Evolutionary conservation across 2,797 vertebrate species (phyloP).

Genomic region (Epinephelus coioides): DNA sequence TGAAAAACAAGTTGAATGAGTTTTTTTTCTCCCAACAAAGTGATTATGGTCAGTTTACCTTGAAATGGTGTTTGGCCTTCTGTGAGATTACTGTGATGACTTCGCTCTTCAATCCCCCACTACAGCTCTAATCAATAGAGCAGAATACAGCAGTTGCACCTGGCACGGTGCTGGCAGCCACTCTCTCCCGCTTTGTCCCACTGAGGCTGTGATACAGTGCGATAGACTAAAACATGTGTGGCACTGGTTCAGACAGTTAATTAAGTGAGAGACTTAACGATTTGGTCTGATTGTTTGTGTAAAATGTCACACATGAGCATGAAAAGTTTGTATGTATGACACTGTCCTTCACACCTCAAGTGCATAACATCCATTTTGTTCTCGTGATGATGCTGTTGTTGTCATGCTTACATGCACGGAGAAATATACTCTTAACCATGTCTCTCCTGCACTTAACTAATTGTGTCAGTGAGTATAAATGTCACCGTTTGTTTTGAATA

Average conservation of each 20-base stretch:
- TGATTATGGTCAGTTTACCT: constrained; percentile 68
- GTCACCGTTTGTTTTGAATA: background rate
- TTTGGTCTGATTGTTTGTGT: constrained; percentile 5
- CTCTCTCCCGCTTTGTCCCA: constrained; percentile 18
- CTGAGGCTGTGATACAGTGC: background rate
- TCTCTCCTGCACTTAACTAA: background rate
- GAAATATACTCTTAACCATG: background rate
- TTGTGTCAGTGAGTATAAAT: background rate
- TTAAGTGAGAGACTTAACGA: background rate
- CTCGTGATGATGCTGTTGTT: background rate
- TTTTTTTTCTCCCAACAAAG: constrained; percentile 4
- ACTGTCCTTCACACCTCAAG: constrained; percentile 8
- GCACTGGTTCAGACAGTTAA: background rate
- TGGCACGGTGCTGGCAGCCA: constrained; percentile 40
- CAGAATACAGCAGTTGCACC: constrained; percentile 64
- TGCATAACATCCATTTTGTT: background rate
- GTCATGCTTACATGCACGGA: background rate
- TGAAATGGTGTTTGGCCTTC: constrained; percentile 69
- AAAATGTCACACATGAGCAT: background rate
- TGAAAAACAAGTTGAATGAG: constrained; percentile 22
- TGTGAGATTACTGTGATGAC: constrained; percentile 81
- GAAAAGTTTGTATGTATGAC: background rate
- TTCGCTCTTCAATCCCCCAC: constrained; percentile 84
- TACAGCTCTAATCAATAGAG: constrained; percentile 85
- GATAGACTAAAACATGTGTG: constrained; percentile 19